phyloP scores from a whole-genome alignment of 2,113 vertebrate species.

The Plectropomus leopardus region DNA sequence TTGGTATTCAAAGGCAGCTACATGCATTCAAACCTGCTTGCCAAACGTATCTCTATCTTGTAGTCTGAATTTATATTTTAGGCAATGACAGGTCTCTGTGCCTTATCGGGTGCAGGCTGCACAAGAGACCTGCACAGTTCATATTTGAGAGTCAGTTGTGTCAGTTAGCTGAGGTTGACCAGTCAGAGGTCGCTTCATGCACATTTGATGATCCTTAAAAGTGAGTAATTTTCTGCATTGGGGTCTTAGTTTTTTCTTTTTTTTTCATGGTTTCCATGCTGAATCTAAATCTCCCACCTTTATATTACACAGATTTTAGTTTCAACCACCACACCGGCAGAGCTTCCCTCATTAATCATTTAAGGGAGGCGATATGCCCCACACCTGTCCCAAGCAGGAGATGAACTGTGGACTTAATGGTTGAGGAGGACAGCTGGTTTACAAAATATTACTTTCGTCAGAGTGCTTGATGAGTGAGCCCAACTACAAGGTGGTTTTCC shows the following conservation, averaged over 20 bases:
- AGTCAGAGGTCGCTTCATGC: conserved; percentile 24
- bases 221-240: neutral
- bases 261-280: conserved; percentile 4
- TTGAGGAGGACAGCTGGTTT: conserved; percentile 65
- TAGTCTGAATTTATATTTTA: neutral
- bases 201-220: conserved; percentile 18
- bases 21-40: neutral
- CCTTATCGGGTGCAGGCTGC: neutral
- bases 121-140: neutral
- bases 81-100: neutral
- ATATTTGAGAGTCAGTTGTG: conserved; percentile 7
- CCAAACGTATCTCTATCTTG: neutral
- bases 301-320: conserved; percentile 38
- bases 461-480: conserved; percentile 37
- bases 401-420: conserved; percentile 56
- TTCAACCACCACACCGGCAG: conserved; percentile 32
- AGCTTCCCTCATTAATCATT: conserved; percentile 77
- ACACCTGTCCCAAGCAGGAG: conserved; percentile 73
- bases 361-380: conserved; percentile 72
- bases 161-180: conserved; percentile 11
- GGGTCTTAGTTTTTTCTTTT: neutral
- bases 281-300: conserved; percentile 23
- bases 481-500: conserved; percentile 37
- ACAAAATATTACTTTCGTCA: conserved; percentile 66
- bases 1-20: neutral